Evolutionary conservation across 1,140 invertebrate genomes (phyloP).

Genomic region (Anadara kagoshimensis): DNA sequence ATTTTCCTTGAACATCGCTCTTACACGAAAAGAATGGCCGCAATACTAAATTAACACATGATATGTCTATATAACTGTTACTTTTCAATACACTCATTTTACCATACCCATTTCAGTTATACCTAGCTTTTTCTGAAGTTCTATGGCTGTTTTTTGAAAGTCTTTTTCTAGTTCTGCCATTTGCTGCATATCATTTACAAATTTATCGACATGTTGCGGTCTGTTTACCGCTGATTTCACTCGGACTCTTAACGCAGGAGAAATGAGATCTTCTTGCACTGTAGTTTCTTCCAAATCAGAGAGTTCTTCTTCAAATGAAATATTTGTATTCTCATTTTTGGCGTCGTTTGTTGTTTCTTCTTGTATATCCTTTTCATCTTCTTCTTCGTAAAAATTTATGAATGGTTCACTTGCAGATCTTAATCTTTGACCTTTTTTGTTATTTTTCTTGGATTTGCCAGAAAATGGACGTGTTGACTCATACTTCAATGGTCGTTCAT

Average conservation of each 20-base stretch:
- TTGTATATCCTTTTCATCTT: slow-evolving; percentile 4
- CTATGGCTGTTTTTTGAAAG: slow-evolving; percentile 31
- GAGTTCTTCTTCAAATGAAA: slow-evolving; percentile 6
- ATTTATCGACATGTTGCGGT: slow-evolving; percentile 35
- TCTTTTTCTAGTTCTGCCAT: slow-evolving; percentile 43
- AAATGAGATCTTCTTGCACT: slow-evolving; percentile 2
- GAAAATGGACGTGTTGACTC: slow-evolving; percentile 36
- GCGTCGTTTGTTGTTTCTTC: background rate
- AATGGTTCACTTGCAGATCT: slow-evolving; percentile 11
- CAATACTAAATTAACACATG: too few species aligned
- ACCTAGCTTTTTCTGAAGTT: slow-evolving; percentile 37
- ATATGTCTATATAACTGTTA: too few species aligned
- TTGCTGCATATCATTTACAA: slow-evolving; percentile 30
- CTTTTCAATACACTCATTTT: too few species aligned
- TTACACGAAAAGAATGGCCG: too few species aligned
- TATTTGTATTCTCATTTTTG: background rate
- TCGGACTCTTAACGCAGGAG: slow-evolving; percentile 20
- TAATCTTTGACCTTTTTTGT: slow-evolving; percentile 9
- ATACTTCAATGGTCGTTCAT: slow-evolving; percentile 40
- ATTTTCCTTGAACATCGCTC: too few species aligned
- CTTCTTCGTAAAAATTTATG: background rate
- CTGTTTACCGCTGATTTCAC: slow-evolving; percentile 20
- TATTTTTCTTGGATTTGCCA: slow-evolving; percentile 17
- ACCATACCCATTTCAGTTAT: slow-evolving; percentile 31
- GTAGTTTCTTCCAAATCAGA: background rate